phyloP scores from a whole-genome alignment of 2,888 invertebrate genomes.

The Gonocerus acuteangulatus region DNA sequence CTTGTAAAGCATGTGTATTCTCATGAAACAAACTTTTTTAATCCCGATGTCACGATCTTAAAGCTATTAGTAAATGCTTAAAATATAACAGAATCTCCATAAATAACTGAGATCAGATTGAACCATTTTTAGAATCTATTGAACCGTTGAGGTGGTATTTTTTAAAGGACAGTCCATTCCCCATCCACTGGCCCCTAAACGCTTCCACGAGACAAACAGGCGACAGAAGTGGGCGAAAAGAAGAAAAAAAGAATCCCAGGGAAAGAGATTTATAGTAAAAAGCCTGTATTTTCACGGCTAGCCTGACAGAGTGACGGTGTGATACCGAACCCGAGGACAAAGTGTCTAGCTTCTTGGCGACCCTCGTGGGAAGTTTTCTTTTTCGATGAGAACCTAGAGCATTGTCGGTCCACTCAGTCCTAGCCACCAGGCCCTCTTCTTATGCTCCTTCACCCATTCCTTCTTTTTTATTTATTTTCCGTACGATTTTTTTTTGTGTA shows the following conservation, averaged over 20 bases:
- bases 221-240: background rate
- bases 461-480: constrained; percentile 11
- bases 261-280: constrained; percentile 7
- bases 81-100: too few species aligned
- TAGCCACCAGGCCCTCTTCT: constrained; percentile 2
- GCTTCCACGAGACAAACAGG: too few species aligned
- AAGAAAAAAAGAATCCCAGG: background rate
- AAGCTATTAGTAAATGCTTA: too few species aligned
- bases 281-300: background rate
- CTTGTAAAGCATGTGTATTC: too few species aligned
- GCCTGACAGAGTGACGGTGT: constrained; percentile 9
- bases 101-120: too few species aligned
- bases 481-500: constrained; percentile 6
- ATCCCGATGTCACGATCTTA: too few species aligned
- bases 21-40: too few species aligned
- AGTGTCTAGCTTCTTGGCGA: background rate
- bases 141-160: too few species aligned
- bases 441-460: background rate
- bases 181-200: too few species aligned
- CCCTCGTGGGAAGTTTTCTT: constrained; percentile 16
- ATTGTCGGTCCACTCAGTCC: constrained; percentile 5
- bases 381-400: constrained; percentile 12
- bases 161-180: too few species aligned
- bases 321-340: constrained; percentile 10
- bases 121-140: too few species aligned